These are phyloP conservation scores for Leucoraja erinaceus DNA, from an alignment of 2,113 vertebrate genomes.

Conservation along the genomic window DNA sequence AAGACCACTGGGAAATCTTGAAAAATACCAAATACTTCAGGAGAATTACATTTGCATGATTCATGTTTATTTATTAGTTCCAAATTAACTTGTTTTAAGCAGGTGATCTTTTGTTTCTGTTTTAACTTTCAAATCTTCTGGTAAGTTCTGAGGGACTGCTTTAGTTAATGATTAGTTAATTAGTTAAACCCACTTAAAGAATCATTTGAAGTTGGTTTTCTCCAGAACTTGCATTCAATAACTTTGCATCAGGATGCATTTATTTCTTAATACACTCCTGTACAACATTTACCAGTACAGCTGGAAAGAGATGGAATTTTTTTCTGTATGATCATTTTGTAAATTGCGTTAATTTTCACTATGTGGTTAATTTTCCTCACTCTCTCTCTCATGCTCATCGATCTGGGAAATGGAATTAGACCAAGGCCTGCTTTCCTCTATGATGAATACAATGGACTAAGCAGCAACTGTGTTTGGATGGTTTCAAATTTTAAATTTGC, in stretches of 20 bases:
- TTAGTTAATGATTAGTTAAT: neutral
- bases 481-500: neutral
- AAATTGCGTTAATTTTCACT: neutral
- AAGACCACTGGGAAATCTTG: neutral
- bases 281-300: neutral
- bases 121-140: neutral
- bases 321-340: neutral
- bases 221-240: neutral
- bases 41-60: neutral
- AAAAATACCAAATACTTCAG: neutral
- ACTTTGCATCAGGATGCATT: neutral
- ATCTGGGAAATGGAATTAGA: too few relatives aligned
- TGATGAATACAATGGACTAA: too few relatives aligned
- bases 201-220: neutral
- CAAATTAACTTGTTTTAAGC: slow-evolving; percentile 6
- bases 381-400: neutral
- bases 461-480: neutral
- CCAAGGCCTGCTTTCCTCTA: too few relatives aligned
- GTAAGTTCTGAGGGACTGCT: neutral
- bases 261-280: neutral
- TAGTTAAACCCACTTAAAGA: neutral
- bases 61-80: neutral
- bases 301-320: neutral
- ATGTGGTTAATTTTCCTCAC: neutral
- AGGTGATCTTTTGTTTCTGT: neutral